Base-by-base conservation (phyloP, 2,888 invertebrate species). In the Polymixis flavicincta region DNA sequence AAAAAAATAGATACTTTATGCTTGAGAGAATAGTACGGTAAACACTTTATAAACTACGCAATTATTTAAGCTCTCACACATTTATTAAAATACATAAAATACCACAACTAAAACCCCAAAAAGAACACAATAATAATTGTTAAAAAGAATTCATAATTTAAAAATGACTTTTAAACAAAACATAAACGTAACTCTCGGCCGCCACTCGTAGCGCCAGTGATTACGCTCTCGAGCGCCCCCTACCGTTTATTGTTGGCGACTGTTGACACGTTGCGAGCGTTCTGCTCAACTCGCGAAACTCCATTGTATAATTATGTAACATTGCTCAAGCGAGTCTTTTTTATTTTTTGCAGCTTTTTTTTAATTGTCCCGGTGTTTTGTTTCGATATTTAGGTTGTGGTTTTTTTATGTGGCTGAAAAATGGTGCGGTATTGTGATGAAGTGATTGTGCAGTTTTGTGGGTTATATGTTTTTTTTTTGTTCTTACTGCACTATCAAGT, bases 301-400 rank as follows among this genome's bases (percentile, higher is more conserved):
- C 81, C 67, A 86, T 86, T 82, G 83, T 88, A 77, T 87, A 88
- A 88, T 87, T 86, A 88, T 85, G 78, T 87, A 85, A 83, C 86
- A 76, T 84, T 84, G 80, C 88, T 88, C 81, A 85, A 85, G 82
- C 80, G 81, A 54, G 73, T 64, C 81, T 78, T 83, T 81, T 82
- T 77, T 83, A 74, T 73, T 85, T 85, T 78, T 74, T 61, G 64
- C 72, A 71, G 77, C 74, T 80, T 83, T 77, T 84, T 87, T 87
- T 85, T 84, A 84, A 80, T 87, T 88, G 82, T 74, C 67, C 42
- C 57, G 75, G 61, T 71, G 78, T 86, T 87, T 85, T 84, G 82
- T 86, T 87, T 84, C 64, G 66, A 87, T 83, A 85, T 87, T 85
- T 87, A 85, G 86, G 84, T 85, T 84, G 79, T 63, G 61, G 67